Evolutionary conservation across 2,797 vertebrate species (phyloP).

Genomic region (Margarornis squamiger): DNA sequence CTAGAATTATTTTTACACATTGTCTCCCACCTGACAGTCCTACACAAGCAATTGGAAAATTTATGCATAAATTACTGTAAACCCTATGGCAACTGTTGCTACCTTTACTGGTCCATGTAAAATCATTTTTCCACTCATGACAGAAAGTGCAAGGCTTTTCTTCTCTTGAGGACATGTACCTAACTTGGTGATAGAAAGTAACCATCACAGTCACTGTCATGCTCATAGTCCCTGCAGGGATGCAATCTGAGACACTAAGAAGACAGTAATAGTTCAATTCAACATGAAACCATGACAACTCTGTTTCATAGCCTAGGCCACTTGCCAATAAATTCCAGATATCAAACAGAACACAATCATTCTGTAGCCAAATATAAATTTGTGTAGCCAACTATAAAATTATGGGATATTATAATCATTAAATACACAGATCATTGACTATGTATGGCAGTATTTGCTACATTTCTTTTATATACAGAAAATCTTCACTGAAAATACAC

Average conservation of each 20-base stretch:
- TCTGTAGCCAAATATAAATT: not conserved
- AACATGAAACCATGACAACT: not conserved
- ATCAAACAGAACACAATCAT: not conserved
- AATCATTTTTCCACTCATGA: slow-evolving; percentile 10
- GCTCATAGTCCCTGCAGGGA: not conserved
- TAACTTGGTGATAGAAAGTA: slow-evolving; percentile 1
- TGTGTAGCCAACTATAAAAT: not conserved
- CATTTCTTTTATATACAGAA: not conserved
- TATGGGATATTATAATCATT: not conserved
- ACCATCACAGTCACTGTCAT: not conserved
- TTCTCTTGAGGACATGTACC: slow-evolving; percentile 1
- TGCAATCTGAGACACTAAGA: not conserved
- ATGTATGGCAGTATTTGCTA: not conserved
- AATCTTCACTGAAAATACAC: not conserved
- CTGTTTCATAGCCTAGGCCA: not conserved
- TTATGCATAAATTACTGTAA: slow-evolving; percentile 11
- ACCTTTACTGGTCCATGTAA: not conserved
- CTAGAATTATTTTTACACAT: not conserved
- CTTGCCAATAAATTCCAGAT: not conserved
- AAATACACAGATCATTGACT: not conserved
- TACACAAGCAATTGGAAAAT: not conserved
- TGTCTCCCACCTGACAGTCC: not conserved
- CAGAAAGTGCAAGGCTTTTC: not conserved
- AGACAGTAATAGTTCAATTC: not conserved
- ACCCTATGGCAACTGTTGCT: not conserved